A percentile compares a stretch with the other conserved stretches of the same genome.
Conservation (phyloP, 92 coral and sea anemone genomes). For the Muricea muricata region DNA sequence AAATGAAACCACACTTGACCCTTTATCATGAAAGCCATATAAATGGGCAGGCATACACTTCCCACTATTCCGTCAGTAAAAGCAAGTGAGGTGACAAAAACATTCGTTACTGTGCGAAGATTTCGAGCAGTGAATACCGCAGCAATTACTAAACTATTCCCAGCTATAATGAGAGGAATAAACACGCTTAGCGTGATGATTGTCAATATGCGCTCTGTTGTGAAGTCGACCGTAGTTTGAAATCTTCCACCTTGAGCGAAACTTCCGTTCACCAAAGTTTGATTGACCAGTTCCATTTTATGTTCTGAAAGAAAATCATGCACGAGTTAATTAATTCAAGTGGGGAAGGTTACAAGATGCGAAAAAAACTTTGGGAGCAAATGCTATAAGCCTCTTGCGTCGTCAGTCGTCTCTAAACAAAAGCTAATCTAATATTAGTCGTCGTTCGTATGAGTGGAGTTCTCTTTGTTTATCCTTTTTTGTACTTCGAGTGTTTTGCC, state of each 20-base stretch:
- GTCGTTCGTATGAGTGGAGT: too few species aligned
- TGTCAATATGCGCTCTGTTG: conserved; percentile 12
- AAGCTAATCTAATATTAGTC: too few species aligned
- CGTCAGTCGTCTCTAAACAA: too few species aligned
- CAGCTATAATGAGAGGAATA: conserved; percentile 24
- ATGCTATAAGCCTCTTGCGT: too few species aligned
- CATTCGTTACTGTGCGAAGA: conserved; percentile 19
- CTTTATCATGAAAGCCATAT: conserved; percentile 25
- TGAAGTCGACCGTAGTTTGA: background rate
- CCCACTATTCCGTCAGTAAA: conserved; percentile 21
- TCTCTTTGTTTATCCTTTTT: too few species aligned
- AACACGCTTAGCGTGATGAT: background rate
- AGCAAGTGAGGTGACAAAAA: conserved; percentile 23
- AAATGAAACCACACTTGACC: background rate
- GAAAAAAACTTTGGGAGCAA: too few species aligned
- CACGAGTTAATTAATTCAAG: too few species aligned
- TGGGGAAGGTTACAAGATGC: too few species aligned
- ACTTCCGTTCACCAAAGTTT: background rate
- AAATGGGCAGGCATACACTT: background rate
- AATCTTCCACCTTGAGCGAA: background rate
- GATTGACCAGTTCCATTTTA: background rate
- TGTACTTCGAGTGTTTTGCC: too few species aligned
- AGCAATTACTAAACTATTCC: conserved; percentile 1
- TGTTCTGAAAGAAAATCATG: background rate
- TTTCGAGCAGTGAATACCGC: conserved; percentile 9